Percentiles rank a stretch among this genome's conserved stretches.
phyloP scores from a whole-genome alignment of 2,888 invertebrate species.

The Xestobium rufovillosum region DNA sequence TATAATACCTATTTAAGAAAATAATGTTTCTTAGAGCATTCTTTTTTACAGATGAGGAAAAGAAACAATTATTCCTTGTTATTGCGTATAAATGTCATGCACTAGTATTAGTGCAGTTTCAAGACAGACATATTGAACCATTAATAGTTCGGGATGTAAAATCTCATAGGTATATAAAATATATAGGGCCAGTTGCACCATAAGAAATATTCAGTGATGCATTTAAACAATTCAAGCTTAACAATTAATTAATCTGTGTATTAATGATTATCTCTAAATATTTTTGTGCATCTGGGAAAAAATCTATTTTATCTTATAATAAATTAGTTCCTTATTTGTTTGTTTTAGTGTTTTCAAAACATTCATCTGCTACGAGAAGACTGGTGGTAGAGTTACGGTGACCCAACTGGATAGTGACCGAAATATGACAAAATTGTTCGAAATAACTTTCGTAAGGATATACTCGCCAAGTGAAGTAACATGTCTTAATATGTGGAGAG shows the following conservation, averaged over 20 bases:
- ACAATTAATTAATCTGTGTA: too few relatives aligned
- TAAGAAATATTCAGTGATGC: too few relatives aligned
- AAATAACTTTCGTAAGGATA: constrained; percentile 38
- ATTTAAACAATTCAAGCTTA: too few relatives aligned
- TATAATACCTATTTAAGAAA: too few relatives aligned
- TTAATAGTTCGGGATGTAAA: constrained; percentile 17
- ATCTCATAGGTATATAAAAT: constrained; percentile 20
- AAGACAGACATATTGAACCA: constrained; percentile 20
- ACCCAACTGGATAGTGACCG: constrained; percentile 29
- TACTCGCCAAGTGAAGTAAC: constrained; percentile 39
- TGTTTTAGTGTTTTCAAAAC: constrained; percentile 36
- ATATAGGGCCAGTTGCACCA: too few relatives aligned
- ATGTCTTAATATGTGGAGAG: constrained; percentile 38
- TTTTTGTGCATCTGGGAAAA: too few relatives aligned
- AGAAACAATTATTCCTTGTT: constrained; percentile 18
- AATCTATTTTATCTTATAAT: too few relatives aligned
- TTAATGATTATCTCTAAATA: too few relatives aligned
- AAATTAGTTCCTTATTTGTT: neutral
- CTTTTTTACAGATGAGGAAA: constrained; percentile 20
- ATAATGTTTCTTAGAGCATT: too few relatives aligned
- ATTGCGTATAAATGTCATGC: constrained; percentile 23
- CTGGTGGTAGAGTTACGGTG: constrained; percentile 37
- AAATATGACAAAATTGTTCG: constrained; percentile 29
- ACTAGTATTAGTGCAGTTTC: constrained; percentile 22
- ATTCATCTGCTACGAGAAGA: constrained; percentile 38